Evolutionary conservation across 1,140 invertebrate species (phyloP).

Genomic region (Caenorhabditis latens): DNA sequence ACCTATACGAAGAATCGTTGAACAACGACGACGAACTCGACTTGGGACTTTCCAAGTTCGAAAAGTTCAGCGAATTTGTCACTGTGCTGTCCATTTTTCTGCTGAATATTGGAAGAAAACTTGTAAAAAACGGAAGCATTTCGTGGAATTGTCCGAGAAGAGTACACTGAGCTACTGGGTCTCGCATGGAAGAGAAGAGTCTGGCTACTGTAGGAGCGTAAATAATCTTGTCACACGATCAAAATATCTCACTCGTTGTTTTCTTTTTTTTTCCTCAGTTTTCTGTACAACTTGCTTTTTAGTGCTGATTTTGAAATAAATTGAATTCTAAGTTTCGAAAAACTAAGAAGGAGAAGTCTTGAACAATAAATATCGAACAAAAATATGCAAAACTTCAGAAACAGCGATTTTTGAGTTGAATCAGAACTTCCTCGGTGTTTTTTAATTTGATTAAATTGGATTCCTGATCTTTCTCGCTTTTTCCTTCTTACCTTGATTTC

Average conservation of each 20-base stretch:
- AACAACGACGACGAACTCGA: slow-evolving; percentile 30
- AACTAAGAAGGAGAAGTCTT: too few species aligned
- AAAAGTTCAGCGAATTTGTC: slow-evolving; percentile 42
- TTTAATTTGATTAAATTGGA: too few species aligned
- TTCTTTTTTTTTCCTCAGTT: not conserved
- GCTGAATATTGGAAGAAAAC: not conserved
- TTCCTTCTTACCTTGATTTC: too few species aligned
- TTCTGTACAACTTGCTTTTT: not conserved
- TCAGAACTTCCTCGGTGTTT: too few species aligned
- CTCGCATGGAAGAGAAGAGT: slow-evolving; percentile 2
- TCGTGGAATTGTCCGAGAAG: not conserved
- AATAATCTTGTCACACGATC: not conserved
- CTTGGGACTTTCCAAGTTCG: slow-evolving; percentile 24
- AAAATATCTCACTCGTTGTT: not conserved
- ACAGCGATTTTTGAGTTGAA: too few species aligned
- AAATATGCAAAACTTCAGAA: too few species aligned
- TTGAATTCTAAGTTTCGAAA: too few species aligned
- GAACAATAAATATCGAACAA: too few species aligned
- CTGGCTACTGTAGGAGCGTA: slow-evolving; percentile 21
- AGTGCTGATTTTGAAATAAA: too few species aligned
- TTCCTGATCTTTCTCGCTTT: too few species aligned
- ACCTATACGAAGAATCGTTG: slow-evolving; percentile 22
- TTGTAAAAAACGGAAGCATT: not conserved
- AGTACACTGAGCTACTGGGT: not conserved
- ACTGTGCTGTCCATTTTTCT: not conserved